phyloP scores from a whole-genome alignment of 2,888 invertebrate species.

The Apoda limacodes region DNA sequence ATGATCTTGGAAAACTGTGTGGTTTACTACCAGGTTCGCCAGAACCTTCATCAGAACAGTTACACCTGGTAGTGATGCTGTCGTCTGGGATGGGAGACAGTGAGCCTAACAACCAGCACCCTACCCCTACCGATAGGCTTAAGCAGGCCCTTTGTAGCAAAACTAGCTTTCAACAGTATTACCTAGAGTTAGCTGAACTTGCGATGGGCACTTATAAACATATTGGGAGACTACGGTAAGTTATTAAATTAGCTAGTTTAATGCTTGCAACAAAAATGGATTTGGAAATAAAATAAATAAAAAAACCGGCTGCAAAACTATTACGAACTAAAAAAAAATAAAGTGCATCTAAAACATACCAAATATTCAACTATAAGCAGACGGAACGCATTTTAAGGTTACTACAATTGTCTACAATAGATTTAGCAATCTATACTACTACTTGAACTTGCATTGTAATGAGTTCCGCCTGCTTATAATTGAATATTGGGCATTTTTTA shows the following conservation, averaged over 20 bases:
- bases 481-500: too few relatives aligned
- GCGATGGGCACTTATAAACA: slow-evolving; percentile 98
- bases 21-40: slow-evolving; percentile 87
- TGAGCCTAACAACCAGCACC: slow-evolving; percentile 52
- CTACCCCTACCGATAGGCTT: slow-evolving; percentile 82
- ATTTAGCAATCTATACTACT: too few relatives aligned
- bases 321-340: too few relatives aligned
- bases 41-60: slow-evolving; percentile 85
- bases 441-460: too few relatives aligned
- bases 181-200: slow-evolving; percentile 91
- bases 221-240: slow-evolving; percentile 76
- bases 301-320: background rate
- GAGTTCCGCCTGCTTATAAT: too few relatives aligned
- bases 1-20: slow-evolving; percentile 88
- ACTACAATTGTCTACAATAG: too few relatives aligned
- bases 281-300: background rate
- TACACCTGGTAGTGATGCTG: slow-evolving; percentile 90
- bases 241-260: slow-evolving; percentile 2
- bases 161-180: slow-evolving; percentile 89
- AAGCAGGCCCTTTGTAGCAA: slow-evolving; percentile 93
- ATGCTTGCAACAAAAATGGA: too few relatives aligned
- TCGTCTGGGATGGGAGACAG: slow-evolving; percentile 92
- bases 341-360: too few relatives aligned
- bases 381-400: too few relatives aligned
- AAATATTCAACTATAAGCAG: too few relatives aligned